Conservation (phyloP, 2,888 invertebrate species). For the Campaea margaritaria region DNA sequence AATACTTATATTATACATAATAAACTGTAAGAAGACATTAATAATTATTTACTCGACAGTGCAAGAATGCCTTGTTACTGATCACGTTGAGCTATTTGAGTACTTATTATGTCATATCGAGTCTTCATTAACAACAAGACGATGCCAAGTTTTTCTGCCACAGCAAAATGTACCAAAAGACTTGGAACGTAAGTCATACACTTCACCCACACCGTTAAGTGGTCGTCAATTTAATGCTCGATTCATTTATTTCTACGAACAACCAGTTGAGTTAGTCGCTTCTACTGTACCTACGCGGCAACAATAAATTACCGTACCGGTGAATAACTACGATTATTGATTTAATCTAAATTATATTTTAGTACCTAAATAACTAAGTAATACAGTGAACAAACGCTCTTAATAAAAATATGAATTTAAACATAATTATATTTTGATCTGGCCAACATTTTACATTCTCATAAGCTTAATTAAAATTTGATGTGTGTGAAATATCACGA, state of each 20-base stretch:
- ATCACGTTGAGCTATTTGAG: slow-evolving; percentile 35
- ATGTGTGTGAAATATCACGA: neutral
- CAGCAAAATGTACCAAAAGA: slow-evolving; percentile 37
- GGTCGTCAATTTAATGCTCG: slow-evolving; percentile 31
- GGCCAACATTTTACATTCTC: neutral
- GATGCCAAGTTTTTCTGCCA: slow-evolving; percentile 42
- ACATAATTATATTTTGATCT: neutral
- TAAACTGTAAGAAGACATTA: neutral
- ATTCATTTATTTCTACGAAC: slow-evolving; percentile 36
- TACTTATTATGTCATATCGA: slow-evolving; percentile 41
- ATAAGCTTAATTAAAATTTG: neutral
- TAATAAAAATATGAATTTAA: neutral
- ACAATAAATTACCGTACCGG: neutral
- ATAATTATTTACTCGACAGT: neutral
- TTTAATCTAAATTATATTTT: no score
- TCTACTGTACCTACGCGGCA: slow-evolving; percentile 20
- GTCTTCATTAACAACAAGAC: slow-evolving; percentile 42
- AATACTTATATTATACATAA: no score
- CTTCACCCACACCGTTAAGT: slow-evolving; percentile 24
- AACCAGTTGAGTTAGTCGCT: slow-evolving; percentile 31
- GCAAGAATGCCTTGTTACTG: slow-evolving; percentile 4
- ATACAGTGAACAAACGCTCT: neutral
- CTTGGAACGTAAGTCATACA: slow-evolving; percentile 30
- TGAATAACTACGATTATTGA: slow-evolving; percentile 1
- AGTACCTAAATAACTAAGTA: no score